Conservation (phyloP, 2,797 vertebrate genomes). For the Mionectes olivaceus region DNA sequence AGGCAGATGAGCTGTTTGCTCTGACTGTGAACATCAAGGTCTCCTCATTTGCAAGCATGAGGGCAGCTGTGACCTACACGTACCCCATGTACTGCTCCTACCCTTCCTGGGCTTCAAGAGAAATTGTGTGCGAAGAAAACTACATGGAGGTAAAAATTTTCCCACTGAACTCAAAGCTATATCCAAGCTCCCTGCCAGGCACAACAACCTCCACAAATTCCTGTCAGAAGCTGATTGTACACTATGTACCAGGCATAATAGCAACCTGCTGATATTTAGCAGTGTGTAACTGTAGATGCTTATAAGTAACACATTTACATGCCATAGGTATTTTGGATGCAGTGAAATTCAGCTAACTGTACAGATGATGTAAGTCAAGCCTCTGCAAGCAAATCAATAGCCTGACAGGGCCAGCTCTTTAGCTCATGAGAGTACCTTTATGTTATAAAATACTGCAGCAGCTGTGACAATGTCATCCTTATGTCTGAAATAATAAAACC, state of each 20-base stretch:
- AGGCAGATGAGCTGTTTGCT: constrained; percentile 74
- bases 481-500: neutral
- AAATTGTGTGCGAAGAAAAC: constrained; percentile 82
- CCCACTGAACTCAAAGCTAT: neutral
- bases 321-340: neutral
- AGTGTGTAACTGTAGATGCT: neutral
- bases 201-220: neutral
- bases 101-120: constrained; percentile 76
- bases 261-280: neutral
- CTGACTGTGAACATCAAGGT: constrained; percentile 75
- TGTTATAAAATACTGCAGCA: neutral
- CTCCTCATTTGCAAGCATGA: constrained; percentile 19
- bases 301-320: neutral
- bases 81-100: constrained; percentile 76
- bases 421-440: neutral
- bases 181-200: neutral
- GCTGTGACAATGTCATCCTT: neutral
- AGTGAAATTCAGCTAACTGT: neutral
- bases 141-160: constrained; percentile 82
- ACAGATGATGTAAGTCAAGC: neutral
- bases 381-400: neutral
- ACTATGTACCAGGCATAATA: neutral
- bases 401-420: neutral
- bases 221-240: neutral
- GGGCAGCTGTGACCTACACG: constrained; percentile 38